These are phyloP conservation scores for Dyspetes luteomarginatus DNA, from an alignment of 2,888 invertebrate species.

Conservation along the genomic window DNA sequence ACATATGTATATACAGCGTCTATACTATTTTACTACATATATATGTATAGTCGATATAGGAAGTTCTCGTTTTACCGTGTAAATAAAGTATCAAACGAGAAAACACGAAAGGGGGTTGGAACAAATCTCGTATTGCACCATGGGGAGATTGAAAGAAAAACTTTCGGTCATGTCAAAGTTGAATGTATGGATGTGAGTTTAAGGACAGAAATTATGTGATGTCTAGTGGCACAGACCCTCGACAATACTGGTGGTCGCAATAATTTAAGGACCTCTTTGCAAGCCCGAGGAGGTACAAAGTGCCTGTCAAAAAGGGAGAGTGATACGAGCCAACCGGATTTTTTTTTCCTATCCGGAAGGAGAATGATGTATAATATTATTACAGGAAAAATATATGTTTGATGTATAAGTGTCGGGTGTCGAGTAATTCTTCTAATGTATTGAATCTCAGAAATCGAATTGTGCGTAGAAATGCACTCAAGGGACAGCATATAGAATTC, in stretches of 20 bases:
- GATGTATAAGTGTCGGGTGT: no score
- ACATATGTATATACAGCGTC: background rate
- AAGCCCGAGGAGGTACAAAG: constrained; percentile 43
- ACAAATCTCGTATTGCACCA: background rate
- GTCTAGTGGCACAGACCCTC: constrained; percentile 11
- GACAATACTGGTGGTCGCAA: constrained; percentile 50
- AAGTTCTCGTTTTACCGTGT: constrained; percentile 66
- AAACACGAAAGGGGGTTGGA: constrained; percentile 53
- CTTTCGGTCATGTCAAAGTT: constrained; percentile 60
- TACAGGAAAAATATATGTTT: no score
- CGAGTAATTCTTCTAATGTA: no score
- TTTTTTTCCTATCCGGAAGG: constrained; percentile 16
- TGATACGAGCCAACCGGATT: constrained; percentile 65
- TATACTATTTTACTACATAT: no score
- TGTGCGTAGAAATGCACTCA: no score
- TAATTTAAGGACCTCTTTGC: constrained; percentile 36
- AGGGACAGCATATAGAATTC: no score
- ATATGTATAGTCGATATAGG: constrained; percentile 22
- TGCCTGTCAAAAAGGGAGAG: constrained; percentile 61
- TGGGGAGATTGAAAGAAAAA: constrained; percentile 54
- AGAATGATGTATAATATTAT: background rate
- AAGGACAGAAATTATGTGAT: constrained; percentile 41
- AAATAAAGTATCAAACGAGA: constrained; percentile 72
- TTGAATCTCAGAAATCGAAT: no score
- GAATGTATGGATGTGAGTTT: constrained; percentile 26